Evolutionary conservation across 2,888 invertebrate genomes (phyloP), one percentile per base, ranked within the genome.

Genomic region (Zaprionus obscuricornis): DNA sequence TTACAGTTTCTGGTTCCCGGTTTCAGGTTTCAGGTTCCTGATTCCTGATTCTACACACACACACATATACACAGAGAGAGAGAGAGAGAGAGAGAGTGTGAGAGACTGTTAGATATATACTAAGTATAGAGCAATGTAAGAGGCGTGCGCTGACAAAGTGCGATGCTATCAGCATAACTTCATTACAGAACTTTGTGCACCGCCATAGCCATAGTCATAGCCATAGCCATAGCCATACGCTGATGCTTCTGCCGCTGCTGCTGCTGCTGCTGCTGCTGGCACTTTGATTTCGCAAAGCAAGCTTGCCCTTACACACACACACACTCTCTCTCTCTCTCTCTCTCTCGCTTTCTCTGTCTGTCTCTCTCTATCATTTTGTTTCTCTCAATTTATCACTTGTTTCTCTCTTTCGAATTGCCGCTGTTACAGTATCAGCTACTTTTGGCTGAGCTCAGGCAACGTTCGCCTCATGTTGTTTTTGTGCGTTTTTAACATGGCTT

Each of bases 131-230:
- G 36, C 45, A 65, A 59, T 64, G 29, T 47, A 40, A 45, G 58
- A 55, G 45, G 42, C 55, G 55, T 24, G 37, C 55, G 62, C 67
- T 67, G 74, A 81, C 78, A 81, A 81, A 81, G 65, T 77, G 77
- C 64, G 78, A 74, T 75, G 77, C 74, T 73, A 85, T 78, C 78
- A 78, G 76, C 68, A 78, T 86, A 88, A 87, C 87, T 87, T 88
- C 81, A 86, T 88, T 86, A 87, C 65, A 74, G 70, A 85, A 87
- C 78, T 86, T 74, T 57, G 58, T 62, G 68, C 51, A 57, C 56
- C 54, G 37, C 33, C 42, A 10, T 29, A 36, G 29, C 24, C 50
- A 18, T 14, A 14, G 6, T 24, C 7, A 6, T 29, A 10, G 6
- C 43, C 37, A 40, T 43, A 49, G n/a, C n/a, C n/a, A n/a, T n/a